Evolutionary conservation across 2,888 invertebrate genomes (phyloP), one percentile per base, ranked within the genome.

Genomic region (Cataglyphis altisquamis): DNA sequence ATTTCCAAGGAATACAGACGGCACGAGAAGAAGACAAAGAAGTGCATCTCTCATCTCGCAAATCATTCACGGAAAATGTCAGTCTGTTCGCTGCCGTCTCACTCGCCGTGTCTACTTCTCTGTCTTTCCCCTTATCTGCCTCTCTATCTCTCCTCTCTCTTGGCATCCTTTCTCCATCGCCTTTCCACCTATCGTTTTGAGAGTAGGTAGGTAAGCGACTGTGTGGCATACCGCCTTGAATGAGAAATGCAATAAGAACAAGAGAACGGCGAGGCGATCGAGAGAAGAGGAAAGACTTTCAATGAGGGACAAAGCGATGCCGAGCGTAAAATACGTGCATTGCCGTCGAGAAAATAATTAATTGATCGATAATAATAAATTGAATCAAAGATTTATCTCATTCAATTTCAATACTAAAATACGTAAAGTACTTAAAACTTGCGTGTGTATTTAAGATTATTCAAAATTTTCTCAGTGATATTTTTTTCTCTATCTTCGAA

Each of bases 231-330:
- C 87, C 87, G 82, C 82, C 86, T 82, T 78, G 78, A 84, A 88
- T 84, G 87, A 87, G 89, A 91, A 88, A 90, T 90, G 88, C 90
- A 90, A 89, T 85, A 90, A 90, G 88, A 88, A 88, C 62, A 78
- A 85, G 82, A 89, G 78, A 78, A 86, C 81, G 81, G 84, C 83
- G 75, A 80, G 81, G 57, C 67, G 85, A 86, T 84, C 85, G 84
- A 82, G 63, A 66, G 39, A 68, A 63, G 25, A 18, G 18, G 48
- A 48, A 67, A 48, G 55, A 57, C 18, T 12, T 36, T 62, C 60
- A 55, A 62, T 62, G 36, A 62, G 60, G 80, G 32, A 45, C 32
- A 52, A 39, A 74, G 41, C 57, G 62, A 36, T 60, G n/a, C 18
- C n/a, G 52, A 57, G 39, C 41, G 29, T 29, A 57, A 78, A 66